These are phyloP conservation scores for Drosophila lutescens DNA, from an alignment of 2,888 invertebrate genomes.

Conservation along the genomic window DNA sequence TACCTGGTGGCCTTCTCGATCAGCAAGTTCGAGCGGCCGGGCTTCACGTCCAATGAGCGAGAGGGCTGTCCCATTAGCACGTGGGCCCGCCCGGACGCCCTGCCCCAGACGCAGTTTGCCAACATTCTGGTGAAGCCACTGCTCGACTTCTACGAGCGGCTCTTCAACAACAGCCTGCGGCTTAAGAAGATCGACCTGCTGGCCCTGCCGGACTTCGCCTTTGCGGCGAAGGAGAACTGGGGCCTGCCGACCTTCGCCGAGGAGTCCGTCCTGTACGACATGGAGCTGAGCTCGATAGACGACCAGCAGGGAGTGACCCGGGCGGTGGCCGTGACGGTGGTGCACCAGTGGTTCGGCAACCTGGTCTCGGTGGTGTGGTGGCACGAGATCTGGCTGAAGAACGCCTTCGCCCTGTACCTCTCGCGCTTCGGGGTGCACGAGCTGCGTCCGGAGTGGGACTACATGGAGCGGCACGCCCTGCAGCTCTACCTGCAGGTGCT, in stretches of 20 bases:
- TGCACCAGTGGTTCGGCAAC: constrained; percentile 91
- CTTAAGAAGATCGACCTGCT: constrained; percentile 20
- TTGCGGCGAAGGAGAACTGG: constrained; percentile 2
- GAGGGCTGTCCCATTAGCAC: constrained; percentile 1
- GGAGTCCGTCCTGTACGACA: constrained; percentile 6
- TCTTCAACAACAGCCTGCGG: constrained; percentile 1
- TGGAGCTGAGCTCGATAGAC: constrained; percentile 72
- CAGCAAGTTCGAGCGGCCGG: constrained; percentile 87
- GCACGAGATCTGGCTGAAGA: constrained; percentile 90
- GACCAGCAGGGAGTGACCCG: constrained; percentile 8
- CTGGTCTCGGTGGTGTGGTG: constrained; percentile 91
- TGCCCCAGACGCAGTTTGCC: constrained; percentile 7
- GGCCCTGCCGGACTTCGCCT: constrained; percentile 6
- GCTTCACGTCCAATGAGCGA: constrained; percentile 77
- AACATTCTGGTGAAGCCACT: constrained; percentile 4
- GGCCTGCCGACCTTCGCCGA: constrained; percentile 18
- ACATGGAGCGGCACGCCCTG: constrained; percentile 84
- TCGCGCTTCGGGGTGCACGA: constrained; percentile 86
- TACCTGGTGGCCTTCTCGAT: constrained; percentile 93
- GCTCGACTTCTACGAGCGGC: constrained; percentile 9
- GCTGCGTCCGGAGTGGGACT: constrained; percentile 87
- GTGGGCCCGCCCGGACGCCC: constrained; percentile 10
- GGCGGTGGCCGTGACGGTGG: constrained; percentile 88
- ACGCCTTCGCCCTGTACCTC: constrained; percentile 89
- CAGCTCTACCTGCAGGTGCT: constrained; percentile 86